Base-by-base conservation (phyloP, 2,888 invertebrate species). In the Aphodius sticticus region DNA sequence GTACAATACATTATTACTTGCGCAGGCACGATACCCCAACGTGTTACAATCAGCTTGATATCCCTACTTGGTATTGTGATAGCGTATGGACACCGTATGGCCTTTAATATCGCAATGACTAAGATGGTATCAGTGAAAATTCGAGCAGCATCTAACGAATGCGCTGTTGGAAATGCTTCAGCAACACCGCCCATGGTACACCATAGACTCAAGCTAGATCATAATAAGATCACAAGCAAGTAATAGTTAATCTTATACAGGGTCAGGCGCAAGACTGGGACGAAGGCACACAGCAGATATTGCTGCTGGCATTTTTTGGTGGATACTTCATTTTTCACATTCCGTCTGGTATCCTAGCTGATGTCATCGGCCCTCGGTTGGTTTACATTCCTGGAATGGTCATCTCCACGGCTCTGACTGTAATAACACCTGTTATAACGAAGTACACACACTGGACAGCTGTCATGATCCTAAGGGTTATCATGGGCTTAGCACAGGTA, bases 271-370 rank as follows among this genome's bases (percentile, higher is more conserved):
- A 26, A 12, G 72, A 72, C 36, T 72, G 72, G 72, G 16, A 15
- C 14, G 72, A 72, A 72, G 16, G 16, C 6, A 14, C 14, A 6
- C 72, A 72, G 16, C 72, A 72, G 16, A 35, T 35, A 15, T 6
- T 72, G 6, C 26, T 72, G 12, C 14, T 72, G 36, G 26, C 16
- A 6, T 72, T 72, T 26, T 72, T 72, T 16, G 72, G 2, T 14
- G 72, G 72, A 26, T 72, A 72, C 36, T 5, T 72, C 0, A 36
- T 72, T 1, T 26, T 26, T 72, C 72, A 72, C 12, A 72, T 72
- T 2, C 72, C 72, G 6, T 15, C 72, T 14, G 72, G 72, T 35
- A 35, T 72, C 14, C 16, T 72, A 6, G 16, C 72, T 14, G 72
- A 72, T 4, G 7, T 16, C 6, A 15, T 72, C 0, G 72, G 72